Conservation (phyloP, 2,888 invertebrate genomes). For the Gandaritis pyraliata region DNA sequence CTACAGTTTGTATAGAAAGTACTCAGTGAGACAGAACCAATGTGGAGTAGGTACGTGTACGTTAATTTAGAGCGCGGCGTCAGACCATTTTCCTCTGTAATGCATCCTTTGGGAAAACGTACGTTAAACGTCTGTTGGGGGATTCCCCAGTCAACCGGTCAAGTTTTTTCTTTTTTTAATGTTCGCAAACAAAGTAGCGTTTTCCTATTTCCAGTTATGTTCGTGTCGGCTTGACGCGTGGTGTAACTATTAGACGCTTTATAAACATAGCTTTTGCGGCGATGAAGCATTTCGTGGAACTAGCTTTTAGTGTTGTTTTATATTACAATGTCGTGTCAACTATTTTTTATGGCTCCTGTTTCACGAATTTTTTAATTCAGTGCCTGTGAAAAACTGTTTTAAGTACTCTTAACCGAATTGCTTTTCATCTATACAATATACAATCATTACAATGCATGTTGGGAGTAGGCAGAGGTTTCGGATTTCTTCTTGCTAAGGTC, state of each 20-base stretch:
- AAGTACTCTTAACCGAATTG: neutral
- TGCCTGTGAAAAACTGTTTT: neutral
- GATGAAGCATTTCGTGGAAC: conserved; percentile 25
- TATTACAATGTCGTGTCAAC: conserved; percentile 27
- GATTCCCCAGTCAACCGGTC: conserved; percentile 15
- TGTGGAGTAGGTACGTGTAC: conserved; percentile 3
- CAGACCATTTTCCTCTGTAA: conserved; percentile 13
- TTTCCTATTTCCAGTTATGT: conserved; percentile 21
- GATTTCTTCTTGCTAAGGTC: no score
- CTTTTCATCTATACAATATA: neutral
- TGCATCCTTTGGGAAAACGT: conserved; percentile 20
- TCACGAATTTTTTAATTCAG: conserved; percentile 6
- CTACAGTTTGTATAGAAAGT: neutral
- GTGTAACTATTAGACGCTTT: conserved; percentile 19
- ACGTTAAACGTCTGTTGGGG: conserved; percentile 11
- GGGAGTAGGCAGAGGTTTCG: no score
- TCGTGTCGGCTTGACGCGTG: conserved; percentile 18
- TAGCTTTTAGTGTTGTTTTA: conserved; percentile 22
- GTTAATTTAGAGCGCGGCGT: conserved; percentile 6
- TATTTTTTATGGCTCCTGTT: conserved; percentile 4
- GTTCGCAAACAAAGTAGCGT: neutral
- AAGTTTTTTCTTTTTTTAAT: conserved; percentile 3
- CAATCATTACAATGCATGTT: no score
- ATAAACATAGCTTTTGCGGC: conserved; percentile 19
- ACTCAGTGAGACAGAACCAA: neutral